Conservation (phyloP, 2,797 vertebrate species). For the Premnoplex brunnescens region DNA sequence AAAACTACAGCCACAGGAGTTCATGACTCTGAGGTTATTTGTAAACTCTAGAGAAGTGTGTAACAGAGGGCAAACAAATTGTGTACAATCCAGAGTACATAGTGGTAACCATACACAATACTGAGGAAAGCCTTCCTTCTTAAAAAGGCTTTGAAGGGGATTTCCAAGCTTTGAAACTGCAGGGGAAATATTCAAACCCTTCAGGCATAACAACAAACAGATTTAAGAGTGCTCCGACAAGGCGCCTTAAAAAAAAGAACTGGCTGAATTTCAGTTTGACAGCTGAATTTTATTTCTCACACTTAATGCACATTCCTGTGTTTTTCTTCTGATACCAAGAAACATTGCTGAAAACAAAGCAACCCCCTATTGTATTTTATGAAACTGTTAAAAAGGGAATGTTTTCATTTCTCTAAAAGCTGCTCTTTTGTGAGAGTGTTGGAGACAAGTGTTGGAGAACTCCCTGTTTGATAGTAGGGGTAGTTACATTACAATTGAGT, state of each 20-base stretch:
- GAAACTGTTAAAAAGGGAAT: not conserved
- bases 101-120: not conserved
- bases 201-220: not conserved
- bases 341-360: not conserved
- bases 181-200: constrained; percentile 36
- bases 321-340: not conserved
- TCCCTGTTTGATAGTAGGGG: not conserved
- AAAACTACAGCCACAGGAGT: not conserved
- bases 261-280: constrained; percentile 18
- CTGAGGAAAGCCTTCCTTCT: constrained; percentile 16
- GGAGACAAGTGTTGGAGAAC: not conserved
- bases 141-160: constrained; percentile 35
- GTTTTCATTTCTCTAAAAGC: constrained; percentile 24
- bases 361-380: not conserved
- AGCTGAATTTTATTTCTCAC: constrained; percentile 26
- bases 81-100: not conserved
- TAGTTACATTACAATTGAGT: not conserved
- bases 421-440: not conserved
- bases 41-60: not conserved
- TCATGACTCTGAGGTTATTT: not conserved
- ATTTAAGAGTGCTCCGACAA: not conserved
- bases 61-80: not conserved
- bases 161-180: constrained; percentile 61
- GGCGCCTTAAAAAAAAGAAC: not conserved
- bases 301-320: not conserved